phyloP scores from a whole-genome alignment of 2,888 invertebrate genomes.

The Danaus chrysippus region DNA sequence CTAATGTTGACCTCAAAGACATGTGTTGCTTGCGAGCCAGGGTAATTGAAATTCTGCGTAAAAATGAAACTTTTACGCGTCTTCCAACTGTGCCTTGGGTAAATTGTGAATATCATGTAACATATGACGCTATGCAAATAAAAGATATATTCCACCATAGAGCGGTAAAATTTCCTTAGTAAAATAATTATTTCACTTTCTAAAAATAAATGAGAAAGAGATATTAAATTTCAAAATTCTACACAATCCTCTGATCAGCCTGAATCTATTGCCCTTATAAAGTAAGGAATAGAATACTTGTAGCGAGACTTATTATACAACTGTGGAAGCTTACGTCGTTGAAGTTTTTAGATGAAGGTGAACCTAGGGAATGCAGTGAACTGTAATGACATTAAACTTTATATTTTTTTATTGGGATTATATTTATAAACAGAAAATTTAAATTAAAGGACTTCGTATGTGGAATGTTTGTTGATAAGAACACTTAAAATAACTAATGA shows the following conservation, averaged over 20 bases:
- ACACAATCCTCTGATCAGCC: slow-evolving; percentile 12
- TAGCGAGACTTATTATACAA: slow-evolving; percentile 37
- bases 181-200: slow-evolving; percentile 6
- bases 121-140: too few relatives aligned
- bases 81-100: neutral
- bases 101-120: too few relatives aligned
- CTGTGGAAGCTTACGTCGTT: slow-evolving; percentile 32
- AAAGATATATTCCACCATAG: slow-evolving; percentile 10
- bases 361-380: neutral
- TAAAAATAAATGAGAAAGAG: slow-evolving; percentile 5
- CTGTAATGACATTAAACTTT: neutral
- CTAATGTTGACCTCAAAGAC: too few relatives aligned
- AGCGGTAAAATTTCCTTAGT: slow-evolving; percentile 14
- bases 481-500: too few relatives aligned
- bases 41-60: neutral
- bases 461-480: too few relatives aligned
- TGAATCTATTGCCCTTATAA: slow-evolving; percentile 20
- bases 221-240: neutral
- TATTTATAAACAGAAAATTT: too few relatives aligned
- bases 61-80: too few relatives aligned
- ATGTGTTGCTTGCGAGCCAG: too few relatives aligned
- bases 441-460: too few relatives aligned
- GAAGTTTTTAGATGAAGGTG: neutral
- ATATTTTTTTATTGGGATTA: neutral
- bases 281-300: slow-evolving; percentile 19